These are phyloP conservation scores for Aphelinus certus DNA, from an alignment of 1,140 invertebrate species.

Conservation along the genomic window DNA sequence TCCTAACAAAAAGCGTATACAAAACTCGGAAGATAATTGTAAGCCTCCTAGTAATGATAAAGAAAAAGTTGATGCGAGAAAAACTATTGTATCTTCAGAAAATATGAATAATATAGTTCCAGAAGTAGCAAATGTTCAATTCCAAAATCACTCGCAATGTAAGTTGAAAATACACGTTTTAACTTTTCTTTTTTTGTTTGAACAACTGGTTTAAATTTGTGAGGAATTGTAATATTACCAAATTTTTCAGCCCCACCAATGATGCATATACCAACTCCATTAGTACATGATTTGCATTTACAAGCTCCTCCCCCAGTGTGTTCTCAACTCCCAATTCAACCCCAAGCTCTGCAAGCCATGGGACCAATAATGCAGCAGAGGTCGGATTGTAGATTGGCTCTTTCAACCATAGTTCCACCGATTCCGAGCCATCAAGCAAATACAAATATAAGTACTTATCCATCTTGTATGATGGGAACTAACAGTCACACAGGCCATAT, in stretches of 20 bases:
- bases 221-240: slow-evolving; percentile 17
- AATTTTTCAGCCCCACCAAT: slow-evolving; percentile 48
- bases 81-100: slow-evolving; percentile 38
- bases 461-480: slow-evolving; percentile 58
- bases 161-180: background rate
- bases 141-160: slow-evolving; percentile 47
- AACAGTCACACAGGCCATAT: slow-evolving; percentile 56
- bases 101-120: slow-evolving; percentile 40
- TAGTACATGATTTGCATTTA: slow-evolving; percentile 20
- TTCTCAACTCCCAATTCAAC: slow-evolving; percentile 41
- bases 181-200: slow-evolving; percentile 15
- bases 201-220: slow-evolving; percentile 4
- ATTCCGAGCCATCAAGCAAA: slow-evolving; percentile 18
- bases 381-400: slow-evolving; percentile 57
- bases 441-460: slow-evolving; percentile 48
- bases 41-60: slow-evolving; percentile 12
- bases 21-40: slow-evolving; percentile 12
- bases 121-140: slow-evolving; percentile 47
- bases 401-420: slow-evolving; percentile 43
- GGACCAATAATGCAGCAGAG: slow-evolving; percentile 56
- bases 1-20: slow-evolving; percentile 46
- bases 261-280: slow-evolving; percentile 44
- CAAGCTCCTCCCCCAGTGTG: slow-evolving; percentile 36
- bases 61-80: slow-evolving; percentile 36
- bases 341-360: slow-evolving; percentile 49